Evolutionary conservation across 1,140 invertebrate species (phyloP), one percentile per base, ranked within the genome.

Genomic region (Micrasema minimum): DNA sequence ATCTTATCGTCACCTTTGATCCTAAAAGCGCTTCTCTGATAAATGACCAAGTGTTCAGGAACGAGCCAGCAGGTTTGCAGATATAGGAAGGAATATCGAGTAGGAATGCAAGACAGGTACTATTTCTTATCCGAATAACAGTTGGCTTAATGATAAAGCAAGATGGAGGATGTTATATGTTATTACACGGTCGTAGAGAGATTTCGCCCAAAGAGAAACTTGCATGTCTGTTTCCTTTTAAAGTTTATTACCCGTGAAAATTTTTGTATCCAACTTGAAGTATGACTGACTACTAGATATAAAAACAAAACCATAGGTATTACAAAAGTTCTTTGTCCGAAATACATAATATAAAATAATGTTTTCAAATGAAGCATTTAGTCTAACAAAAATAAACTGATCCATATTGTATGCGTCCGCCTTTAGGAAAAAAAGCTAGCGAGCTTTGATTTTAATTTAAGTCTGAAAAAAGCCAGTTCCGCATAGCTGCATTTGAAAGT

Each of bases 71-170:
- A 41, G 35, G 55, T 59, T 59, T 59, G 20, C 37, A 41, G 10
- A 18, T 51, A 51, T 26, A 11, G n/a, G 55, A 59, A 41, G 16
- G 10, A 23, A 38, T 59, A 59, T 59, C 35, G 55, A 59, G 38
- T 59, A 38, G 35, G 22, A 38, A 22, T 38, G 55, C 55, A 26
- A 53, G 50, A 35, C 23, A 26, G 7, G 26, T 7, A 4, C 20
- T 53, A 35, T 35, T 57, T 57, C 35, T 22, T 20, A 14, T 9
- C 16, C 16, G 22, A 0, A 10, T 37, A 16, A 38, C 55, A 38
- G 55, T 59, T 59, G 26, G 26, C 7, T 59, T 59, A 22, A 41
- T 41, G 35, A 43, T 22, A n/a, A 43, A 31, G 7, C 26, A 59
- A 59, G 18, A 18, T 10, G 10, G 55, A 9, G 18, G 55, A 41